Conservation (phyloP, 92 coral and sea anemone genomes). For the Palythoa grandis region DNA sequence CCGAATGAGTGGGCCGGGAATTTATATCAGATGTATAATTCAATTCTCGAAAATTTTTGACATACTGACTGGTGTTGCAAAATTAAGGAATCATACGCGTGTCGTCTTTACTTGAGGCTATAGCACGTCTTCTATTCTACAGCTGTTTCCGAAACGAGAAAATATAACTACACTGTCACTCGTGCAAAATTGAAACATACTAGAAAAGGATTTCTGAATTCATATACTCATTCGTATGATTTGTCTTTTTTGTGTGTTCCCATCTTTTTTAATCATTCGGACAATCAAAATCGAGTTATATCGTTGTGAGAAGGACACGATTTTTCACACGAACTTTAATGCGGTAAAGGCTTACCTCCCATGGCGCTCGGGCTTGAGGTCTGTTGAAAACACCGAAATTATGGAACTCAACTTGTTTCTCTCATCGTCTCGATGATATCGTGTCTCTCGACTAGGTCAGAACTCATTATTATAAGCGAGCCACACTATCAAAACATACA, state of each 20-base stretch:
- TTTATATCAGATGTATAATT: constrained; percentile 44
- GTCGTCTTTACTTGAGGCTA: constrained; percentile 29
- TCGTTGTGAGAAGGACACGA: constrained; percentile 29
- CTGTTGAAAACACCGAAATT: constrained; percentile 46
- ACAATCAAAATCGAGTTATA: constrained; percentile 5
- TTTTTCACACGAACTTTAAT: constrained; percentile 35
- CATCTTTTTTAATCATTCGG: constrained; percentile 2
- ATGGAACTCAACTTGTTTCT: constrained; percentile 47
- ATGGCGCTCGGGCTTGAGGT: constrained; percentile 40
- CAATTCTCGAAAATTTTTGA: constrained; percentile 54
- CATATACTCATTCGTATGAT: neutral
- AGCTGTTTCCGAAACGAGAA: constrained; percentile 13
- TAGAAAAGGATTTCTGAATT: neutral
- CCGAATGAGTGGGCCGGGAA: constrained; percentile 33
- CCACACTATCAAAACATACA: constrained; percentile 58
- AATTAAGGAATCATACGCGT: constrained; percentile 57
- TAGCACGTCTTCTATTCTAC: constrained; percentile 34
- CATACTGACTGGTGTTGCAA: constrained; percentile 54
- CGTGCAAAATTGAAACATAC: neutral
- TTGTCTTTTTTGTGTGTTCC: constrained; percentile 10
- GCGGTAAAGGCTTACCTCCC: constrained; percentile 60
- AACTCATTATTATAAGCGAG: constrained; percentile 37
- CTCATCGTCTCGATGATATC: constrained; percentile 41
- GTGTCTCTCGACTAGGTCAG: constrained; percentile 47
- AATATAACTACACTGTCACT: neutral